Evolutionary conservation across 37 sponge, comb jelly and placozoan species (phyloP), one percentile per base, ranked within the genome.

Genomic region (Halisarca cf. caerulea): DNA sequence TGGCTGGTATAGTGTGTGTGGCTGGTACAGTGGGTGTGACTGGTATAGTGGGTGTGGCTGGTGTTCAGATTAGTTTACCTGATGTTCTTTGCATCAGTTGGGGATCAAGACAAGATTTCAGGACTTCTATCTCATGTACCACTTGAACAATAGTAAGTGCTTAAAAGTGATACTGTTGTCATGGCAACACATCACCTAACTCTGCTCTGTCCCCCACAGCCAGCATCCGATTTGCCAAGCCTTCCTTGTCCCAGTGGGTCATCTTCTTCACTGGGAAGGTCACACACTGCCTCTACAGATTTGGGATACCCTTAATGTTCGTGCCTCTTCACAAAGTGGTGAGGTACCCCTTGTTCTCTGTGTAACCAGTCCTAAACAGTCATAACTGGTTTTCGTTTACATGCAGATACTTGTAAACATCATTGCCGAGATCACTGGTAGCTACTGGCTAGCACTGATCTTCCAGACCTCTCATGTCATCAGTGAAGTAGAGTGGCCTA

Each of bases 401-500:
- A 55, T 55, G 57, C 15, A 62, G 64, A 23, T 62, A 6, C 15
- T 62, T 8, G 25, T 62, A 7, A 62, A 34, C 32, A 23, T 74
- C 51, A 27, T 94, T 9, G 89, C 84, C 27, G 98, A 97, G 66
- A 80, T 90, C 20, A n/a, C 60, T 57, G 89, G 89, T 4, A 92
- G 98, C 84, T 97, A 95, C 86, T 95, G 93, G 94, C 58, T 97
- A 60, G 98, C 98, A 23, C 85, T 97, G 40, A 90, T 90, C 24
- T 97, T 97, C 83, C 98, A 97, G 86, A 85, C 88, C 20, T 97
- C 98, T 27, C 98, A 97, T 81, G 96, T 97, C 74, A 89, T 91
- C 66, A 88, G 93, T 75, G 94, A 74, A 40, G 96, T 92, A 21
- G 96, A 95, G 21, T 95, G 96, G 96, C 96, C 96, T 15, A 87